Evolutionary conservation across 2,113 vertebrate species (phyloP).

Genomic region (Phrynosoma platyrhinos): DNA sequence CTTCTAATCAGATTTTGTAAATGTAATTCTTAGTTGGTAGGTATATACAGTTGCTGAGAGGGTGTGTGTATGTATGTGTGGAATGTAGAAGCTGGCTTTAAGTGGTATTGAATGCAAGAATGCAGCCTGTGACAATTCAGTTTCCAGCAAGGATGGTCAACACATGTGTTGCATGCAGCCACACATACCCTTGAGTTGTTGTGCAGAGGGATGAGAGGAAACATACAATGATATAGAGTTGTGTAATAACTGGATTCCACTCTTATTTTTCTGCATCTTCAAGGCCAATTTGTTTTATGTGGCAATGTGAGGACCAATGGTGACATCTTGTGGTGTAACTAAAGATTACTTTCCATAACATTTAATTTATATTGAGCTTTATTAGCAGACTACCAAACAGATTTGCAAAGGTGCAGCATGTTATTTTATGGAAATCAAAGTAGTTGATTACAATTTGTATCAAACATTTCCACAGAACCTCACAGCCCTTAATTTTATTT

Average conservation of each 20-base stretch:
- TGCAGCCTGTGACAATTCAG: not conserved
- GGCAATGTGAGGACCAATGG: not conserved
- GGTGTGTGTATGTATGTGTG: too few relatives aligned
- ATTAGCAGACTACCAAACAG: not conserved
- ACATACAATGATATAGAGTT: not conserved
- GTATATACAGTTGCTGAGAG: not conserved
- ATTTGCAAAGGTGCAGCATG: not conserved
- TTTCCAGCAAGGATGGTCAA: not conserved
- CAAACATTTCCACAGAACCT: too few relatives aligned
- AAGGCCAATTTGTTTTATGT: not conserved
- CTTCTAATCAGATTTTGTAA: not conserved
- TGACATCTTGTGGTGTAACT: not conserved
- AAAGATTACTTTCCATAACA: not conserved
- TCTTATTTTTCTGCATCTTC: not conserved
- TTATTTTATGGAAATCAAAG: too few relatives aligned
- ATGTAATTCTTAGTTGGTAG: not conserved
- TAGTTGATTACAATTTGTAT: too few relatives aligned
- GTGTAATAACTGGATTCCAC: too few relatives aligned
- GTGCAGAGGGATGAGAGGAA: not conserved
- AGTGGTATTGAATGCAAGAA: not conserved
- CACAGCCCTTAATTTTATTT: too few relatives aligned
- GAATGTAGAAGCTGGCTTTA: not conserved
- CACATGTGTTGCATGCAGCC: too few relatives aligned
- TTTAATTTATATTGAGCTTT: not conserved
- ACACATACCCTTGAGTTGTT: not conserved